Evolutionary conservation across 2,888 invertebrate genomes (phyloP).

Genomic region (Cepaea hortensis): DNA sequence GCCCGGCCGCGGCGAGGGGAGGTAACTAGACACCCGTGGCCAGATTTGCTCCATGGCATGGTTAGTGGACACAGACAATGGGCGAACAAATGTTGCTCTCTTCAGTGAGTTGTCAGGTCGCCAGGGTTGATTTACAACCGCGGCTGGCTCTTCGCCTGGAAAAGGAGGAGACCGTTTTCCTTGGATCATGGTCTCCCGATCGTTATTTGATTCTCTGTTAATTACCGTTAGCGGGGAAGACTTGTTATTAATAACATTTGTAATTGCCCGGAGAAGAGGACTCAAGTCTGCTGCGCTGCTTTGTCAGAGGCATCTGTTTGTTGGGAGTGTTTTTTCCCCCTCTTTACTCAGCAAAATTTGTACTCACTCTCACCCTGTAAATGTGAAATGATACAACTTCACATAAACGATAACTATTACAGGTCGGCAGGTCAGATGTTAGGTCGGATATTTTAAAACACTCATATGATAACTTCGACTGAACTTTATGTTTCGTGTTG

Average conservation of each 20-base stretch:
- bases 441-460: too few species aligned
- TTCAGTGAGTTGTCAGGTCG: conserved; percentile 22
- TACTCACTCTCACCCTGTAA: too few species aligned
- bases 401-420: too few species aligned
- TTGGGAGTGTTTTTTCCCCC: too few species aligned
- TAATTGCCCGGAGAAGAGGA: not conserved
- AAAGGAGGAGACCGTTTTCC: not conserved
- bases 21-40: not conserved
- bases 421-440: too few species aligned
- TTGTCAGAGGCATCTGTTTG: not conserved
- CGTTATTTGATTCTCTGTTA: conserved; percentile 32
- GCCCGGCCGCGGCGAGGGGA: not conserved
- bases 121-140: conserved; percentile 23
- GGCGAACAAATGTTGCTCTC: conserved; percentile 29
- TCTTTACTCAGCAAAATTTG: too few species aligned
- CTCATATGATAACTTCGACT: too few species aligned
- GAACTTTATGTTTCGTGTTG: too few species aligned
- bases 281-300: not conserved
- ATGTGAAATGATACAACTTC: too few species aligned
- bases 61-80: conserved; percentile 5
- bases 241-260: conserved; percentile 1
- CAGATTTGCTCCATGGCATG: conserved; percentile 6
- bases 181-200: not conserved
- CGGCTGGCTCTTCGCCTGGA: not conserved
- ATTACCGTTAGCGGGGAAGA: conserved; percentile 9